Evolutionary conservation across 2,888 invertebrate genomes (phyloP).

Genomic region (Dasysyrphus albostriatus): DNA sequence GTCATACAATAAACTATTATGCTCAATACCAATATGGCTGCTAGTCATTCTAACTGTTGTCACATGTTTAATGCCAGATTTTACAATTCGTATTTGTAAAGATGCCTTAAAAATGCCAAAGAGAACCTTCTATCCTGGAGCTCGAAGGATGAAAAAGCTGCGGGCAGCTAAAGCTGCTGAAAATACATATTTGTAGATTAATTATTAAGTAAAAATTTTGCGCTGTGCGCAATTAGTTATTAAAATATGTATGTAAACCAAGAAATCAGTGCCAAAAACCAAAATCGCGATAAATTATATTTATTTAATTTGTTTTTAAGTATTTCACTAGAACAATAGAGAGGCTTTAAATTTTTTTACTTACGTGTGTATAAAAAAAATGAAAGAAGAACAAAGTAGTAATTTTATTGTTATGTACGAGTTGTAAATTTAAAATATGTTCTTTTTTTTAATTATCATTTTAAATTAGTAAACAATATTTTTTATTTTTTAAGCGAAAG

Average conservation of each 20-base stretch:
- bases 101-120: conserved; percentile 79
- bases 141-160: conserved; percentile 77
- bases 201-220: background rate
- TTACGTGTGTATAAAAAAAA: too few species aligned
- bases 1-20: conserved; percentile 86
- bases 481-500: conserved; percentile 30
- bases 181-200: conserved; percentile 62
- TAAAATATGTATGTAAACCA: conserved; percentile 5
- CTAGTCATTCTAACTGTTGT: conserved; percentile 85
- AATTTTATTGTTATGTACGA: background rate
- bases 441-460: background rate
- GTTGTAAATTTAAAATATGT: too few species aligned
- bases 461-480: background rate
- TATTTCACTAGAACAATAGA: conserved; percentile 3
- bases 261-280: conserved; percentile 58
- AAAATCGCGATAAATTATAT: conserved; percentile 34
- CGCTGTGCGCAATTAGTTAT: conserved; percentile 37
- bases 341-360: conserved; percentile 40
- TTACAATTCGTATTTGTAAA: conserved; percentile 79
- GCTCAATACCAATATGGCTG: conserved; percentile 86
- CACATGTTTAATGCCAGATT: conserved; percentile 86
- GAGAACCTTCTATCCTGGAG: conserved; percentile 81
- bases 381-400: conserved; percentile 24
- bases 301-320: conserved; percentile 29
- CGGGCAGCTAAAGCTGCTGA: conserved; percentile 51